phyloP scores from a whole-genome alignment of 2,113 vertebrate species.

The Chloebia gouldiae region DNA sequence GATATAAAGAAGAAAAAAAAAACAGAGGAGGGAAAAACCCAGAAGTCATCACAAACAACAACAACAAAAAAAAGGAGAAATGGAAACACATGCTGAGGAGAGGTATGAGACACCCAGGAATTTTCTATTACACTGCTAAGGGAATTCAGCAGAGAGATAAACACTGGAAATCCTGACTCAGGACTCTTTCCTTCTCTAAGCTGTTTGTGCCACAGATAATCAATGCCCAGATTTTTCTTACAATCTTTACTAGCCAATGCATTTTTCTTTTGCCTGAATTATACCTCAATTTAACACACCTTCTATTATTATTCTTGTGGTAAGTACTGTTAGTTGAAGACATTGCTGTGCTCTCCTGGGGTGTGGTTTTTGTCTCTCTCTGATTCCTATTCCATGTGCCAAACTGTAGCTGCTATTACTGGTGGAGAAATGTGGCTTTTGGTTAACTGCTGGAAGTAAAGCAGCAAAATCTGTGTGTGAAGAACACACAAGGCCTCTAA shows the following conservation, averaged over 20 bases:
- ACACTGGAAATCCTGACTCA: neutral
- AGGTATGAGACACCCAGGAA: neutral
- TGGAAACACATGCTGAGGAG: neutral
- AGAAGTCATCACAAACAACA: neutral
- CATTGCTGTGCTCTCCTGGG: neutral
- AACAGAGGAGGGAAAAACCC: rapidly evolving
- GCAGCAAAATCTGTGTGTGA: neutral
- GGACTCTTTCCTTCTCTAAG: neutral
- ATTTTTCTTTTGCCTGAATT: neutral
- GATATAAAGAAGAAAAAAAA: neutral
- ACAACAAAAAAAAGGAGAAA: neutral
- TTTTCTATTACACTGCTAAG: neutral
- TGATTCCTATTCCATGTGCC: neutral
- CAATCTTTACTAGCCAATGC: neutral
- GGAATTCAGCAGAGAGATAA: neutral
- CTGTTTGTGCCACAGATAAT: neutral
- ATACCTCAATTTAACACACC: neutral
- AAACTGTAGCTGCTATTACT: neutral
- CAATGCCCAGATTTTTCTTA: neutral
- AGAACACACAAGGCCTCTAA: neutral
- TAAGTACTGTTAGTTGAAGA: neutral
- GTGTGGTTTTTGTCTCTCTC: neutral
- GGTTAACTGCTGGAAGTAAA: neutral
- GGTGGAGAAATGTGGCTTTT: neutral
- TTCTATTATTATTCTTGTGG: neutral